A percentile compares a stretch with the other conserved stretches of the same genome.
Conservation (phyloP, 2,113 vertebrate genomes). For the Butorides virescens region DNA sequence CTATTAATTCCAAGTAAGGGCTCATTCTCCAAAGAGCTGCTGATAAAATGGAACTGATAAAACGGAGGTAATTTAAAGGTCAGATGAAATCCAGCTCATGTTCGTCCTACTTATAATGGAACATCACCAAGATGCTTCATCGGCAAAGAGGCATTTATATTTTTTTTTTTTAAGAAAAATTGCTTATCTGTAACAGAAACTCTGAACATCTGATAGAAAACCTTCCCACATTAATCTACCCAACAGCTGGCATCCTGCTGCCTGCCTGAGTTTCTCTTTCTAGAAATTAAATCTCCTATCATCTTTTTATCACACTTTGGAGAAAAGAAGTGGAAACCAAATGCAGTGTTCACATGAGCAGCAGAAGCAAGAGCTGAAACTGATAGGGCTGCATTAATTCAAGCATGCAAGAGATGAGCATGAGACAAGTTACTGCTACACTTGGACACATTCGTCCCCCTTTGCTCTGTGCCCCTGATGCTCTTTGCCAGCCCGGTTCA, state of each 20-base stretch:
- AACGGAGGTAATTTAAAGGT: slow-evolving; percentile 65
- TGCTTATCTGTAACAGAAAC: neutral
- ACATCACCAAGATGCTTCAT: slow-evolving; percentile 6
- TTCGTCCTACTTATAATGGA: slow-evolving; percentile 36
- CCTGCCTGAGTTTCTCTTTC: neutral
- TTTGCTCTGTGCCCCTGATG: neutral
- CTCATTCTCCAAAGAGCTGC: slow-evolving; percentile 31
- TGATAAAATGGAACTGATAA: slow-evolving; percentile 51
- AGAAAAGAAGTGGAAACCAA: neutral
- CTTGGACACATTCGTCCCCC: neutral
- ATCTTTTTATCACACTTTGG: neutral
- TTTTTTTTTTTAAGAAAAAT: neutral
- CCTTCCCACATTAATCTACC: slow-evolving; percentile 28
- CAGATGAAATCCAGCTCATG: slow-evolving; percentile 41
- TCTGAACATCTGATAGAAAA: slow-evolving; percentile 23
- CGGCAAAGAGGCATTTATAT: neutral
- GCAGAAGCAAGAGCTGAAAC: neutral
- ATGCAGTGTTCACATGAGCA: neutral
- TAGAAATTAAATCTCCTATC: slow-evolving; percentile 38
- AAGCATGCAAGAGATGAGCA: neutral
- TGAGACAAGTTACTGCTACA: neutral
- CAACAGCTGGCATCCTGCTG: neutral
- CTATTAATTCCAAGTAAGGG: slow-evolving; percentile 39
- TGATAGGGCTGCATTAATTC: neutral
- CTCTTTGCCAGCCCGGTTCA: neutral